Conservation (phyloP, 2,113 vertebrate species). For the Percina caprodes region DNA sequence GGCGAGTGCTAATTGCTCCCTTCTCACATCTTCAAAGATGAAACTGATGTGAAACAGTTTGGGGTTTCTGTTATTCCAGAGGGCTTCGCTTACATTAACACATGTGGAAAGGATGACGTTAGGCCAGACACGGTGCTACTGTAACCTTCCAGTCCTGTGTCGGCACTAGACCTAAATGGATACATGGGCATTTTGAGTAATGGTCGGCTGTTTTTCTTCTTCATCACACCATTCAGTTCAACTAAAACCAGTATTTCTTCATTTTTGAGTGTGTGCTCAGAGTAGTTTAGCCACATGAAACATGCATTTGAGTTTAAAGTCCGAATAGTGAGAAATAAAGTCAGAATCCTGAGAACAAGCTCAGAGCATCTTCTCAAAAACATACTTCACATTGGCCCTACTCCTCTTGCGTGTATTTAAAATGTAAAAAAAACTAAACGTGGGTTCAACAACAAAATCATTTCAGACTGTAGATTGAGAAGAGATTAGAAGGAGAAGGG, state of each 20-base stretch:
- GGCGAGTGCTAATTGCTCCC: slow-evolving; percentile 38
- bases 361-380: too few species aligned
- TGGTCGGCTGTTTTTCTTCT: not conserved
- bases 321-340: too few species aligned
- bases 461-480: not conserved
- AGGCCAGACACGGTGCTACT: not conserved
- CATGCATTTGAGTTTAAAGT: too few species aligned
- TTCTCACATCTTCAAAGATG: slow-evolving; percentile 30
- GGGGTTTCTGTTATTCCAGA: slow-evolving; percentile 8
- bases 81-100: slow-evolving; percentile 19
- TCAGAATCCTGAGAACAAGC: too few species aligned
- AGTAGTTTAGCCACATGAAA: not conserved
- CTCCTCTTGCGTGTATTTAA: too few species aligned
- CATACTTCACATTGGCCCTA: too few species aligned
- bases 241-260: too few species aligned
- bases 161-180: not conserved
- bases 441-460: not conserved
- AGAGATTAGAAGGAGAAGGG: not conserved
- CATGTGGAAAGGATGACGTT: not conserved
- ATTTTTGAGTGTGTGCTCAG: not conserved
- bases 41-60: slow-evolving; percentile 21
- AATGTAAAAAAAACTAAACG: not conserved
- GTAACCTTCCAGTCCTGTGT: not conserved
- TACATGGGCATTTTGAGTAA: not conserved
- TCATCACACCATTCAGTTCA: not conserved